A percentile compares a stretch with the other conserved stretches of the same genome.
These are phyloP conservation scores for Bemisia tabaci DNA, from an alignment of 1,140 invertebrate genomes.

Conservation along the genomic window DNA sequence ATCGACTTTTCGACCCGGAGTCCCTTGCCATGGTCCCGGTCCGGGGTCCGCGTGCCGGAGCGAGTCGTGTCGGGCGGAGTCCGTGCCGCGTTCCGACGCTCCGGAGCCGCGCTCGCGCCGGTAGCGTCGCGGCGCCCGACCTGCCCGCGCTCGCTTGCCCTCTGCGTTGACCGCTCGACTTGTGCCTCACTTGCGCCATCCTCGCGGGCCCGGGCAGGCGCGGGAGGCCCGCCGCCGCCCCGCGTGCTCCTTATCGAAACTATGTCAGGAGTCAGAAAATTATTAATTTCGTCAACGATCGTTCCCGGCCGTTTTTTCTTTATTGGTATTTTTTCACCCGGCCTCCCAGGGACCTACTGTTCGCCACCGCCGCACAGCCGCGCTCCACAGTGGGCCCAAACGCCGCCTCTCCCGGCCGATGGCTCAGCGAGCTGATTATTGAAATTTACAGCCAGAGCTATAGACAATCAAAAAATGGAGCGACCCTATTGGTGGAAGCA, in stretches of 20 bases:
- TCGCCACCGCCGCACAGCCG: neutral
- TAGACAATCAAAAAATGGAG: too few relatives aligned
- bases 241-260: neutral
- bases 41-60: too few relatives aligned
- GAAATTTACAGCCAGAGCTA: too few relatives aligned
- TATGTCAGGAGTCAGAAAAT: neutral
- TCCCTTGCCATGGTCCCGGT: too few relatives aligned
- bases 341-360: neutral
- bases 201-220: neutral
- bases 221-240: neutral
- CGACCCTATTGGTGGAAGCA: too few relatives aligned
- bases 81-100: neutral
- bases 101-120: too few relatives aligned
- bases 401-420: too few relatives aligned
- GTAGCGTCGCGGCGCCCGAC: neutral
- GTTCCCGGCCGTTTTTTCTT: neutral
- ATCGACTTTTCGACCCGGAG: neutral
- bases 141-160: neutral
- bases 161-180: neutral
- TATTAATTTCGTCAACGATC: neutral
- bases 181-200: neutral
- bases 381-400: too few relatives aligned
- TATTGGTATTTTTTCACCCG: neutral
- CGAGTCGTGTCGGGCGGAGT: neutral
- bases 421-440: too few relatives aligned